Conservation (phyloP, 2,113 vertebrate genomes). For the Sitta europaea region DNA sequence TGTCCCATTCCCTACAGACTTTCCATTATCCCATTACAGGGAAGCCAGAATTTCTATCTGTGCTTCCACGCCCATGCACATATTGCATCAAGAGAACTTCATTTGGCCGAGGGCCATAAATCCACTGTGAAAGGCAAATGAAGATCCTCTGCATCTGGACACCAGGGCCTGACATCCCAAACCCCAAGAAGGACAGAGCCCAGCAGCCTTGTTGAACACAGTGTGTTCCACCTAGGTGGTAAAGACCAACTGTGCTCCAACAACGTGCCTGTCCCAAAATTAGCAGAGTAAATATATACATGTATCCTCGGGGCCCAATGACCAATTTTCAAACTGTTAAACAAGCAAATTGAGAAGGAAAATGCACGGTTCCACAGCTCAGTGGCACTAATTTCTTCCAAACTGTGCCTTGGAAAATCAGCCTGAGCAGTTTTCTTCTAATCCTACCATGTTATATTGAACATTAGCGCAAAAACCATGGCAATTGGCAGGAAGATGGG, state of each 20-base stretch:
- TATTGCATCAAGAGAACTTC: slow-evolving; percentile 16
- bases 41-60: slow-evolving; percentile 40
- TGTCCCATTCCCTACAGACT: slow-evolving; percentile 56
- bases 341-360: neutral
- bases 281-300: neutral
- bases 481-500: neutral
- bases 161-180: slow-evolving; percentile 25
- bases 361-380: neutral
- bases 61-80: slow-evolving; percentile 35
- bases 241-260: neutral
- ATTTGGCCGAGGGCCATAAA: slow-evolving; percentile 37
- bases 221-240: neutral
- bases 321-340: neutral
- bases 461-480: neutral
- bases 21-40: slow-evolving; percentile 36
- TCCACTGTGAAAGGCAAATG: slow-evolving; percentile 31
- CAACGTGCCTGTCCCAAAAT: neutral
- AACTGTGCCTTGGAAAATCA: neutral
- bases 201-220: neutral
- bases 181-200: neutral
- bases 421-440: neutral
- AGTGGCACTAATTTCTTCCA: neutral
- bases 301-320: neutral
- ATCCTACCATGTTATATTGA: neutral
- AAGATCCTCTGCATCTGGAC: slow-evolving; percentile 48